Percentiles rank a stretch among this genome's conserved stretches.
These are phyloP conservation scores for Leptoclinus maculatus DNA, from an alignment of 2,797 vertebrate species.

Conservation along the genomic window DNA sequence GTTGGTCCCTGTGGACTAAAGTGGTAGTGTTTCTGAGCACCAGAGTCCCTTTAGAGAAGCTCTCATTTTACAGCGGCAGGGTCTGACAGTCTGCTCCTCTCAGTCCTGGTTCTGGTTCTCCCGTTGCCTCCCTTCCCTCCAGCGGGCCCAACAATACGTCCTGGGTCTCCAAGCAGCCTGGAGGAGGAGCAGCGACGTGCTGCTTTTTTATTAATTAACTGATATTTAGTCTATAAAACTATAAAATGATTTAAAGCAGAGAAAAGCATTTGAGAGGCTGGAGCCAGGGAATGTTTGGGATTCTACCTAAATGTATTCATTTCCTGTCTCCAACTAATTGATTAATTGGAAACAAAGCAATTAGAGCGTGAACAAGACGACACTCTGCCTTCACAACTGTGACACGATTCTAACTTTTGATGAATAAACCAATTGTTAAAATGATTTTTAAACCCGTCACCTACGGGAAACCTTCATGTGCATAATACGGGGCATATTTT, in stretches of 20 bases:
- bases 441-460: background rate
- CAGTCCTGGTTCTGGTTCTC: too few species aligned
- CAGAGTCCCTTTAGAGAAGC: background rate
- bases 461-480: background rate
- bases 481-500: background rate
- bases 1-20: background rate
- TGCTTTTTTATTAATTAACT: background rate
- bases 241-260: too few species aligned
- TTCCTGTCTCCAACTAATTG: background rate
- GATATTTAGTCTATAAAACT: background rate
- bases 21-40: background rate
- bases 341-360: background rate
- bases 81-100: too few species aligned
- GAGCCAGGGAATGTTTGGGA: background rate
- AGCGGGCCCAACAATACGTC: too few species aligned
- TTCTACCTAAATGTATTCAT: background rate
- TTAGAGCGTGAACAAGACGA: background rate
- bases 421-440: background rate
- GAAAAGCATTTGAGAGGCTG: background rate
- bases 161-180: too few species aligned
- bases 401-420: background rate
- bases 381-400: background rate
- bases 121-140: too few species aligned
- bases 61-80: too few species aligned
- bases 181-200: too few species aligned